A percentile compares a stretch with the other conserved stretches of the same genome.
These are phyloP conservation scores for Pomacea maculata DNA, from an alignment of 1,140 invertebrate species.

Conservation along the genomic window DNA sequence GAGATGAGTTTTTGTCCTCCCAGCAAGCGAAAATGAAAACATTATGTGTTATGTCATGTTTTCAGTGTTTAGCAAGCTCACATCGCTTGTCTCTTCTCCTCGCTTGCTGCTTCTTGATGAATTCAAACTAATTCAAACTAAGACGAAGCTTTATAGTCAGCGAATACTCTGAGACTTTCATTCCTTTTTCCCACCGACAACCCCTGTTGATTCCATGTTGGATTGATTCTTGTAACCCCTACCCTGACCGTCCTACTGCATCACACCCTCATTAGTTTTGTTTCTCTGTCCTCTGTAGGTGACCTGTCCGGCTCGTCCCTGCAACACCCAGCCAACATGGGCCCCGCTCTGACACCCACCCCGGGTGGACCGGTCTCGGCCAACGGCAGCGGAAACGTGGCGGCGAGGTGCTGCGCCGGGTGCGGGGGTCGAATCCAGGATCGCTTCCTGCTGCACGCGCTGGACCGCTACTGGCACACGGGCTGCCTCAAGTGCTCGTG, in stretches of 20 bases:
- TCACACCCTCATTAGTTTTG: not conserved
- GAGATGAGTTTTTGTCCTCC: too few relatives aligned
- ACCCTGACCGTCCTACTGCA: too few relatives aligned
- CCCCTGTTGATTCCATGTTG: too few relatives aligned
- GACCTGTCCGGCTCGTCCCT: slow-evolving; percentile 2
- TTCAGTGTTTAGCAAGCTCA: too few relatives aligned
- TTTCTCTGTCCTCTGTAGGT: not conserved
- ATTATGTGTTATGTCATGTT: too few relatives aligned
- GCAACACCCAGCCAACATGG: not conserved
- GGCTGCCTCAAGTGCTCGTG: slow-evolving; percentile 91
- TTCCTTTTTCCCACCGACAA: too few relatives aligned
- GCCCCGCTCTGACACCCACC: slow-evolving; percentile 3
- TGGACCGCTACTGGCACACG: slow-evolving; percentile 92
- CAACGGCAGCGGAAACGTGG: slow-evolving; percentile 10
- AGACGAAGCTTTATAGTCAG: too few relatives aligned
- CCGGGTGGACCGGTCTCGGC: not conserved
- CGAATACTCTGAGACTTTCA: too few relatives aligned
- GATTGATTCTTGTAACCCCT: too few relatives aligned
- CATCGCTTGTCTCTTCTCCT: too few relatives aligned
- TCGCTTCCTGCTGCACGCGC: slow-evolving; percentile 84
- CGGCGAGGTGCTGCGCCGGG: slow-evolving; percentile 62
- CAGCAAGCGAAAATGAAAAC: too few relatives aligned
- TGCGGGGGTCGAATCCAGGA: slow-evolving; percentile 83
- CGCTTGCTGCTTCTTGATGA: not conserved
- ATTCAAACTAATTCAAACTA: too few relatives aligned